Evolutionary conservation across 2,113 vertebrate species (phyloP), one percentile per base, ranked within the genome.

Genomic region (Heteronetta atricapilla): DNA sequence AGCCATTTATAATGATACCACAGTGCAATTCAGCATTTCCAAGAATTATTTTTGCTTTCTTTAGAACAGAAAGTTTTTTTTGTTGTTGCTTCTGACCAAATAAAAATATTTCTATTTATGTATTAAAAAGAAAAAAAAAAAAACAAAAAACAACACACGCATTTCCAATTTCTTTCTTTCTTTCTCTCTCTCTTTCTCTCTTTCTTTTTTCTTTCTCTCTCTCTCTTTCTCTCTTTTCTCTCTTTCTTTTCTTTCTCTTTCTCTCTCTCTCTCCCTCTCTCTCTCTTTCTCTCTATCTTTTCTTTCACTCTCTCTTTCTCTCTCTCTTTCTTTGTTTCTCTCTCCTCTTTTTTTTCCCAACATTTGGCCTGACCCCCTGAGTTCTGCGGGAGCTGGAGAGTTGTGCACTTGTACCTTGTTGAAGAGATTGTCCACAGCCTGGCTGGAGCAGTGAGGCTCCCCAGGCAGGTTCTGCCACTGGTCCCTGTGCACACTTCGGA

Each of bases 1-100:
- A 85, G 74, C 53, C 87, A 38, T 86, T 94, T 89, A 69, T 86
- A 79, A 91, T 0, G 73, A 85, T 70, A 89, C 74, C 86, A 69
- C 86, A 87, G 53, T 42, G 74, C 64, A 82, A 93, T 87, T 92
- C 83, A 95, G 86, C 75, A 93, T 88, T 96, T 96, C 91, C 74
- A 96, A 85, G 86, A 94, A 91, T 42, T 66, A 82, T 40, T 92
- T 92, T 89, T 90, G 88, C 88, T 96, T 96, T 87, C 83, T 86
- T 94, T 86, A 96, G 88, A 75, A 81, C 7, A 59, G 60, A 88
- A 91, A 86, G 29, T 50, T 56, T 33, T 22, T 1, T 40, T 40
- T 40, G 40, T 40, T 14, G 8, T 26, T 68, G 20, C 79, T 92
- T 94, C 72, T 89, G 50, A 87, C 50, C 59, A 83, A 91, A 82